These are phyloP conservation scores for Campoplex nolae DNA, from an alignment of 2,888 invertebrate genomes.

Conservation along the genomic window DNA sequence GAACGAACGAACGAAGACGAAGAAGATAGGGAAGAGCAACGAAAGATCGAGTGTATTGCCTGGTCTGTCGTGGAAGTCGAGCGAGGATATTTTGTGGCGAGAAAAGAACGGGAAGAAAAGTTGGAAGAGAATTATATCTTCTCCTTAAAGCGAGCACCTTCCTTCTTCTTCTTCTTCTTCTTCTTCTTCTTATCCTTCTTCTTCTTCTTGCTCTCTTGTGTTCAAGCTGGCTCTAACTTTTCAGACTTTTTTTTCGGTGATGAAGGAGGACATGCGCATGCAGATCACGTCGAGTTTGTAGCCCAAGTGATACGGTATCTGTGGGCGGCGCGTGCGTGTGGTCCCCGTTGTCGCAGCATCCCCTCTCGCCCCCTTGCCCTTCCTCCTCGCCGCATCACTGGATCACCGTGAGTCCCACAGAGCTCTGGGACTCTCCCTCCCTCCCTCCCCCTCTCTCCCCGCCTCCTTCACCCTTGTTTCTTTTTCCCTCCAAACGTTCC, in stretches of 20 bases:
- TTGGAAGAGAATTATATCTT: conserved; percentile 58
- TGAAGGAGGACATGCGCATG: conserved; percentile 82
- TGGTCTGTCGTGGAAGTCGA: conserved; percentile 51
- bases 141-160: conserved; percentile 45
- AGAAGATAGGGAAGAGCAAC: conserved; percentile 51
- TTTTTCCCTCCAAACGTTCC: neutral
- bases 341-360: conserved; percentile 80
- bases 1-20: conserved; percentile 7
- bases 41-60: conserved; percentile 54
- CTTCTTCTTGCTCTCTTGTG: conserved; percentile 52
- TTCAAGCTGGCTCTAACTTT: conserved; percentile 63
- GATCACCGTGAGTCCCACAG: conserved; percentile 53
- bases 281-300: conserved; percentile 84
- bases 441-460: neutral
- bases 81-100: conserved; percentile 52
- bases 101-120: conserved; percentile 39
- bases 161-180: conserved; percentile 28
- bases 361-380: conserved; percentile 70
- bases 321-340: conserved; percentile 85
- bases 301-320: conserved; percentile 84
- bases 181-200: conserved; percentile 32
- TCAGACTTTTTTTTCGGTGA: conserved; percentile 74
- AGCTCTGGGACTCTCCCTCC: conserved; percentile 8
- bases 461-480: neutral
- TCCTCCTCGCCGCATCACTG: conserved; percentile 66